Conservation (phyloP, 2,888 invertebrate genomes). For the Dyspetes luteomarginatus region DNA sequence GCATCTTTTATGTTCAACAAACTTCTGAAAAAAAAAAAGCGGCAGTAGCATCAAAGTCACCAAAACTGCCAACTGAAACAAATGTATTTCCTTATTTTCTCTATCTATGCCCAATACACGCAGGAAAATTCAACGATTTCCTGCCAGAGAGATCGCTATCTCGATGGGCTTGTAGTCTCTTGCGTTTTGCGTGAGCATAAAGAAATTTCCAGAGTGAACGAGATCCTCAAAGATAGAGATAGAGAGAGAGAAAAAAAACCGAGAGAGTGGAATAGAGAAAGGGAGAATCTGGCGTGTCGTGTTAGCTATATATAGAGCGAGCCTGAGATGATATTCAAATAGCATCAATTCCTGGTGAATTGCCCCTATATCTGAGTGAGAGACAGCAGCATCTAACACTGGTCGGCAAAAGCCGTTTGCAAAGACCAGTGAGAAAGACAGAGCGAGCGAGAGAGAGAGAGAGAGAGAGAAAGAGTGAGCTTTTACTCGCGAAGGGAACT, state of each 20-base stretch:
- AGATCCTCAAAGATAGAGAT: conserved; percentile 3
- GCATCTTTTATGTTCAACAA: too few relatives aligned
- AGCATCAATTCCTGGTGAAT: conserved; percentile 81
- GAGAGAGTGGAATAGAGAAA: conserved; percentile 42
- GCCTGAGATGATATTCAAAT: conserved; percentile 80
- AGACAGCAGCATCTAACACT: conserved; percentile 36
- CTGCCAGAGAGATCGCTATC: conserved; percentile 53
- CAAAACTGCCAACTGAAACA: conserved; percentile 16
- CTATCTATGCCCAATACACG: background rate
- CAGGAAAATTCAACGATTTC: conserved; percentile 53
- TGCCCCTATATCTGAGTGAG: conserved; percentile 75
- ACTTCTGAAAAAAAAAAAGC: background rate
- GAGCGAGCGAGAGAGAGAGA: conserved; percentile 53
- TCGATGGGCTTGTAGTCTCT: conserved; percentile 19
- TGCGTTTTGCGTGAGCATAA: conserved; percentile 19
- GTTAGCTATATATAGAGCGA: conserved; percentile 18
- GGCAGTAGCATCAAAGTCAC: background rate
- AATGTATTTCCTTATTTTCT: conserved; percentile 7
- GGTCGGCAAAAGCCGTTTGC: conserved; percentile 30
- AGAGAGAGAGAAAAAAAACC: background rate
- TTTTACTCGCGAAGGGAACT: conserved; percentile 33
- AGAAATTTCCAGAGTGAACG: conserved; percentile 6
- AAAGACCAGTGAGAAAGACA: conserved; percentile 38
- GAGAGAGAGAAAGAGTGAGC: background rate
- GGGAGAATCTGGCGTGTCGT: conserved; percentile 51